Percentiles rank a stretch among this genome's conserved stretches.
These are phyloP conservation scores for Willisornis vidua DNA, from an alignment of 2,113 vertebrate species.

Conservation along the genomic window DNA sequence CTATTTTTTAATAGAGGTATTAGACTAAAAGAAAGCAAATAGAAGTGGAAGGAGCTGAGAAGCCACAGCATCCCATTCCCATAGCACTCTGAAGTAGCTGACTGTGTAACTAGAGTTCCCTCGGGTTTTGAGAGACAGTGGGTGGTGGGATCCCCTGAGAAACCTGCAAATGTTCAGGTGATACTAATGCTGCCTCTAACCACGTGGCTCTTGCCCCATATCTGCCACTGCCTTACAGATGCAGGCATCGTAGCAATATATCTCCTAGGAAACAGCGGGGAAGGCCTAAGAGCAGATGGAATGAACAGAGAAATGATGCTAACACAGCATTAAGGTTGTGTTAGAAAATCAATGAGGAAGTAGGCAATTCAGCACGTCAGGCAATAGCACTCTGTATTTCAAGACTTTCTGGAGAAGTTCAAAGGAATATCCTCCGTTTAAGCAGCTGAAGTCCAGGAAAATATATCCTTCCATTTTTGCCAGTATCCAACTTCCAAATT, in stretches of 20 bases:
- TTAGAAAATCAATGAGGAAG: conserved; percentile 51
- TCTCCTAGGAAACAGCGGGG: conserved; percentile 62
- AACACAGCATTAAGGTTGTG: conserved; percentile 51
- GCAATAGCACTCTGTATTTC: background rate
- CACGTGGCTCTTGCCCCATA: conserved; percentile 20
- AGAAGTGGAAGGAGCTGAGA: background rate
- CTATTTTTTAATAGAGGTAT: background rate
- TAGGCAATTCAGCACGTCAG: conserved; percentile 1
- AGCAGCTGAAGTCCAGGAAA: background rate
- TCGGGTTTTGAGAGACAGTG: background rate
- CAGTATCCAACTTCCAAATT: background rate
- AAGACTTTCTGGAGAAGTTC: background rate
- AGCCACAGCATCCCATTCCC: background rate
- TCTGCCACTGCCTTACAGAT: conserved; percentile 49
- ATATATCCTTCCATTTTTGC: background rate
- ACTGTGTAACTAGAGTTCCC: background rate
- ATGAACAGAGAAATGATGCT: conserved; percentile 37
- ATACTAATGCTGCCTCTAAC: background rate
- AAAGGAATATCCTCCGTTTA: background rate
- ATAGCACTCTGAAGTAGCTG: background rate
- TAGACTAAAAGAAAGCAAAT: background rate
- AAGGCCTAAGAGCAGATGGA: conserved; percentile 54
- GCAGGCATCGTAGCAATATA: background rate
- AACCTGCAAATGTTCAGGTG: conserved; percentile 10
- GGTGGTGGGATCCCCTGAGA: conserved; percentile 20